Evolutionary conservation across 2,888 invertebrate genomes (phyloP).

Genomic region (Laspeyria flexula): DNA sequence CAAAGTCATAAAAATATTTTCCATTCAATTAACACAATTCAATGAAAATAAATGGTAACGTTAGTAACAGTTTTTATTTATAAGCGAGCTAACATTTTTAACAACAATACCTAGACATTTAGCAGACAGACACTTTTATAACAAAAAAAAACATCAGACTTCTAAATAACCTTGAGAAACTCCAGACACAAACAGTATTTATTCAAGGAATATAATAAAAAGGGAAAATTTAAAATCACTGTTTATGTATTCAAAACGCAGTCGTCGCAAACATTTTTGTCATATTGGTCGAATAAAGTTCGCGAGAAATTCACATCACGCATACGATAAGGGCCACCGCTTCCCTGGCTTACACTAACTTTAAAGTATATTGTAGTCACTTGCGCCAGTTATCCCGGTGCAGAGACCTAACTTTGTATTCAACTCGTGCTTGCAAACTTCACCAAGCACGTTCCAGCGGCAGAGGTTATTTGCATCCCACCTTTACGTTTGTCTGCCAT

Average conservation of each 20-base stretch:
- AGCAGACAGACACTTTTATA: too few relatives aligned
- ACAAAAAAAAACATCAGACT: too few relatives aligned
- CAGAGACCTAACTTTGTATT: conserved; percentile 67
- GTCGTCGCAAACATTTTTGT: conserved; percentile 71
- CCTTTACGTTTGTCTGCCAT: conserved; percentile 68
- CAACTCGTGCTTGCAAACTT: conserved; percentile 67
- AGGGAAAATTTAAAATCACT: conserved; percentile 49
- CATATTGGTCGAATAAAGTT: conserved; percentile 74
- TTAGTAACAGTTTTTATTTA: too few relatives aligned
- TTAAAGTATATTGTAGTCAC: conserved; percentile 74
- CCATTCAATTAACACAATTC: too few relatives aligned
- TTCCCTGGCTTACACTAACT: conserved; percentile 69
- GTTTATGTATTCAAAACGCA: conserved; percentile 72
- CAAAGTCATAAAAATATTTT: too few relatives aligned
- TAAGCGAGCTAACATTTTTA: too few relatives aligned
- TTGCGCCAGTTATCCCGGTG: conserved; percentile 61
- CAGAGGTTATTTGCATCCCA: conserved; percentile 75
- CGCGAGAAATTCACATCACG: conserved; percentile 69
- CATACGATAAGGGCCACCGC: conserved; percentile 72
- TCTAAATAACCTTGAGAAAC: too few relatives aligned
- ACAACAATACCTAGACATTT: too few relatives aligned
- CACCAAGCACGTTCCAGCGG: conserved; percentile 68
- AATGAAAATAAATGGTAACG: too few relatives aligned
- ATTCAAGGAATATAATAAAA: conserved; percentile 23
- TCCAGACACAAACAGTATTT: background rate